A percentile compares a stretch with the other conserved stretches of the same genome.
phyloP scores from a whole-genome alignment of 2,113 vertebrate genomes.

The Illadopsis cleaveri region DNA sequence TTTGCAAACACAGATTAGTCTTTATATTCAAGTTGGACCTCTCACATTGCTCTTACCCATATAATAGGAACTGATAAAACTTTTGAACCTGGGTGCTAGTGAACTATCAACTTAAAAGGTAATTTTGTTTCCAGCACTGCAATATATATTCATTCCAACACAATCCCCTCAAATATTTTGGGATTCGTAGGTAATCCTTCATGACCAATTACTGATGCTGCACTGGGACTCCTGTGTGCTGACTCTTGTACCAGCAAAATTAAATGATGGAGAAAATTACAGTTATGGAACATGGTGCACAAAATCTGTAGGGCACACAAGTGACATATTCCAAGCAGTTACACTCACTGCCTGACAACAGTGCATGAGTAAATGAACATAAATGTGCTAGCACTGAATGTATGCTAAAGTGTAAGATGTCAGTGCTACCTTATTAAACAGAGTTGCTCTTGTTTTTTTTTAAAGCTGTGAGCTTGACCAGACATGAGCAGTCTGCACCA shows the following conservation, averaged over 20 bases:
- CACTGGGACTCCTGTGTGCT: neutral
- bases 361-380: neutral
- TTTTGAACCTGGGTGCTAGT: neutral
- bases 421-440: conserved; percentile 68
- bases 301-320: neutral
- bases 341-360: neutral
- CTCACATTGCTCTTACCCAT: neutral
- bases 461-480: conserved; percentile 94
- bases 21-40: neutral
- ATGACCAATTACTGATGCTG: neutral
- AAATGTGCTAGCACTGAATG: conserved; percentile 26
- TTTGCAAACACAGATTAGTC: neutral
- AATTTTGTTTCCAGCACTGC: neutral
- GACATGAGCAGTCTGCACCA: conserved; percentile 97
- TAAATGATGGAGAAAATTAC: neutral
- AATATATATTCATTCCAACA: neutral
- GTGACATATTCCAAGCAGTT: neutral
- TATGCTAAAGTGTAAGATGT: conserved; percentile 51
- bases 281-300: neutral
- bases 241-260: neutral
- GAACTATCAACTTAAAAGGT: neutral
- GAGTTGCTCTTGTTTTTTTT: conserved; percentile 70
- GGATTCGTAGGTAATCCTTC: neutral
- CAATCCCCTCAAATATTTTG: neutral
- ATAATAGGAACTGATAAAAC: neutral